Base-by-base conservation (phyloP, 2,113 vertebrate genomes). In the Lasiurus cinereus region DNA sequence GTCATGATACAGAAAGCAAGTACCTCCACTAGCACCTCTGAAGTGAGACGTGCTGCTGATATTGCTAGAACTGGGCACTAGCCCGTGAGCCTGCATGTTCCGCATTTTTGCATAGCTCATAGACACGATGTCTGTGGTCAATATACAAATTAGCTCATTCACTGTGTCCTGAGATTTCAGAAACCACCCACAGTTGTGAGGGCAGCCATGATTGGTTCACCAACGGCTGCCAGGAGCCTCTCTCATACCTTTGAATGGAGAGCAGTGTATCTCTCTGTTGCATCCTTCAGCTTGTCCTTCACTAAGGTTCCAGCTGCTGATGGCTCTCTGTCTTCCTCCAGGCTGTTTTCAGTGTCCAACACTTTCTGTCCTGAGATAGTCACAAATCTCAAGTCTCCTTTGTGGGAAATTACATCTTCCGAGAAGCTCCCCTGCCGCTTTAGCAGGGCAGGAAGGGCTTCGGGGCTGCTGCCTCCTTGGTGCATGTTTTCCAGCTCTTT, bases 351-450 rank as follows among this genome's bases (percentile, higher is more conserved):
- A 0, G 98, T 99, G 77, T 99, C 99, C 92, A 99, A 98, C 46
- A 99, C 99, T 96, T 99, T 99, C 98, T 99, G 99, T 14, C 99
- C 99, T 0, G 99, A 99, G 97, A 99, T 99, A 90, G 99, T 99
- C 11, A 99, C 98, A 13, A 99, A 99, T 46, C 99, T 98, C 97
- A 99, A 97, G 97, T 99, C 99, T 0, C 99, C 99, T 96, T 99
- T 99, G 98, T 99, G 99, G 94, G 99, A 99, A 97, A 99, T 99
- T 0, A 99, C 98, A 0, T 99, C 99, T 92, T 99, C 99, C 0
- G 98, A 99, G 94, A 99, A 99, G 95, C 98, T 98, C 2, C 98
- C 96, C 92, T 99, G 98, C 0, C 90, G 94, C 56, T 36, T 97
- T 0, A 98, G 97, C 85, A 98, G 96, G 69, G 80, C 96, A 76